A percentile compares a stretch with the other conserved stretches of the same genome.
phyloP scores from a whole-genome alignment of 2,888 invertebrate species.

The Cheiracanthium punctorium region DNA sequence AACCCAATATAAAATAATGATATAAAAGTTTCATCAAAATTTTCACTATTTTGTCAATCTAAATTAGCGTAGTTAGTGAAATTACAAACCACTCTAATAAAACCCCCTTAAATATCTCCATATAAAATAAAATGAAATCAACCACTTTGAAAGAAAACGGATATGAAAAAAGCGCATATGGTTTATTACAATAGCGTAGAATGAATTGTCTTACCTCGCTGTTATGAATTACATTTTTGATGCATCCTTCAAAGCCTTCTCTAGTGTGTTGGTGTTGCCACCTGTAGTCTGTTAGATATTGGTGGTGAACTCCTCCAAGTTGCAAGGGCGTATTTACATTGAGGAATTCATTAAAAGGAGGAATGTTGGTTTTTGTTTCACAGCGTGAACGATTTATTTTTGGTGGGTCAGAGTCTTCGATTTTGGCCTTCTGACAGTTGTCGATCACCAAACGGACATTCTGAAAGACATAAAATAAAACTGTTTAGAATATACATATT shows the following conservation, averaged over 20 bases:
- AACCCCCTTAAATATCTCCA: too few species aligned
- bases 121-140: too few species aligned
- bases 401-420: slow-evolving; percentile 91
- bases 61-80: too few species aligned
- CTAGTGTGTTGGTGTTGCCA: slow-evolving; percentile 73
- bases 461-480: slow-evolving; percentile 75
- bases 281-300: slow-evolving; percentile 70
- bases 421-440: slow-evolving; percentile 91
- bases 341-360: slow-evolving; percentile 95
- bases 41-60: too few species aligned
- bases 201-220: slow-evolving; percentile 83
- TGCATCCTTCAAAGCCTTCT: slow-evolving; percentile 96
- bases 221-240: slow-evolving; percentile 95
- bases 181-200: too few species aligned
- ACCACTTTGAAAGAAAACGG: too few species aligned
- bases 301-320: slow-evolving; percentile 91
- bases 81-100: too few species aligned
- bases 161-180: too few species aligned
- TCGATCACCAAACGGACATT: slow-evolving; percentile 94
- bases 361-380: slow-evolving; percentile 91
- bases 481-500: not conserved
- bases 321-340: slow-evolving; percentile 97
- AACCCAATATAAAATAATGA: too few species aligned
- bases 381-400: slow-evolving; percentile 92
- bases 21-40: too few species aligned